A percentile compares a stretch with the other conserved stretches of the same genome.
Conservation (phyloP, 2,888 invertebrate genomes). For the Cheilosia impressa region DNA sequence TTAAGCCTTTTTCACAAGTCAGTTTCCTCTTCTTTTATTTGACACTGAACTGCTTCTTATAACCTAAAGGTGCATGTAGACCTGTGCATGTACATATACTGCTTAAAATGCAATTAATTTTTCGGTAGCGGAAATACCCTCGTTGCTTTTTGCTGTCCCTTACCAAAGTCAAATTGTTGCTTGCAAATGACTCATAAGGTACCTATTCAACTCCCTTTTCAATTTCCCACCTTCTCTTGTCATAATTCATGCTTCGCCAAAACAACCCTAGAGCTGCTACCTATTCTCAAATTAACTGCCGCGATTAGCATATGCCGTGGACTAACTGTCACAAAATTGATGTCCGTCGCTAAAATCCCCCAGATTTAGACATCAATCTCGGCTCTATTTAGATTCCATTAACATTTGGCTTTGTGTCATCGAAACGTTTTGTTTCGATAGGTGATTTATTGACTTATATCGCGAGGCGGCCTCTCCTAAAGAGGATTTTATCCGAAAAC, state of each 20-base stretch:
- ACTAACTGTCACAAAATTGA: background rate
- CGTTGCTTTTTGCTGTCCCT: too few relatives aligned
- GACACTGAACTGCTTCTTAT: too few relatives aligned
- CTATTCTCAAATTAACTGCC: background rate
- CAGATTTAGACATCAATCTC: background rate
- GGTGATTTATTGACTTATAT: background rate
- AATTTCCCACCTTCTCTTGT: too few relatives aligned
- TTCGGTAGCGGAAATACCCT: too few relatives aligned
- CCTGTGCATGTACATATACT: too few relatives aligned
- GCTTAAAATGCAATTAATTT: too few relatives aligned
- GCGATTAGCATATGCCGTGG: background rate
- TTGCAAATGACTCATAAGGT: too few relatives aligned
- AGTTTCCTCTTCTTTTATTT: too few relatives aligned
- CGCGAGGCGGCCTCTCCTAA: background rate
- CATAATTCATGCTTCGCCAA: background rate
- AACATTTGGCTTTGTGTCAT: background rate
- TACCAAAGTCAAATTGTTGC: too few relatives aligned
- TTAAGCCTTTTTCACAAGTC: too few relatives aligned
- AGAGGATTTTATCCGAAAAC: background rate
- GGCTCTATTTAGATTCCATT: conserved; percentile 1
- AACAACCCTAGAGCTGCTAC: background rate
- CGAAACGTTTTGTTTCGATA: background rate
- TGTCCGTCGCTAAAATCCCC: background rate
- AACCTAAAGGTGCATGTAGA: too few relatives aligned
- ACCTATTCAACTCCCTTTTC: too few relatives aligned